These are phyloP conservation scores for Lepus oiostolus DNA, from an alignment of 2,797 vertebrate genomes.

Conservation along the genomic window DNA sequence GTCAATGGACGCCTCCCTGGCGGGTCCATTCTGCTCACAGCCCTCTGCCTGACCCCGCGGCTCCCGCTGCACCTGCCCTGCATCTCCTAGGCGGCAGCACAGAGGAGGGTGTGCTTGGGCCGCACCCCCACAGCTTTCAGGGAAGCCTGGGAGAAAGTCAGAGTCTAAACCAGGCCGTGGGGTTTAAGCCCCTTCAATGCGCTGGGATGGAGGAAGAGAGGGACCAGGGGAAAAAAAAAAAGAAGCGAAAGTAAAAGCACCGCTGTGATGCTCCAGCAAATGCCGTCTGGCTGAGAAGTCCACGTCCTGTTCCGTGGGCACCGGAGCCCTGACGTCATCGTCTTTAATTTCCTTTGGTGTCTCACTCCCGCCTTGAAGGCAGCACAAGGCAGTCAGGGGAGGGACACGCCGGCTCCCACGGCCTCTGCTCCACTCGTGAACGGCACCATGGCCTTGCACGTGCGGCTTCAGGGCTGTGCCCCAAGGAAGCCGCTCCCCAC, in stretches of 20 bases:
- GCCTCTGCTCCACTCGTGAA: conserved; percentile 52
- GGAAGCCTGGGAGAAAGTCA: not conserved
- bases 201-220: not conserved
- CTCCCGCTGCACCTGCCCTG: not conserved
- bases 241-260: too few relatives aligned
- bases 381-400: conserved; percentile 51
- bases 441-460: rapidly evolving
- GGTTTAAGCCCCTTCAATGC: not conserved
- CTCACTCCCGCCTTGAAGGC: conserved; percentile 67
- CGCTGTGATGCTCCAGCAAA: conserved; percentile 18
- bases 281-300: not conserved
- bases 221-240: too few relatives aligned
- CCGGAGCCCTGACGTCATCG: conserved; percentile 56
- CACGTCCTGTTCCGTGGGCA: not conserved
- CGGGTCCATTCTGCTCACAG: too few relatives aligned
- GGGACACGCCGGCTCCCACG: conserved; percentile 23
- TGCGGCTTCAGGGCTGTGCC: not conserved
- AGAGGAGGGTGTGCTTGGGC: not conserved
- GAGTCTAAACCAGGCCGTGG: not conserved
- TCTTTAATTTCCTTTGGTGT: conserved; percentile 63
- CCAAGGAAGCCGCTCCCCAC: not conserved
- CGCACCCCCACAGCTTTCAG: not conserved
- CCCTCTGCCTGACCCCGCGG: not conserved
- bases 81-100: not conserved
- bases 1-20: too few relatives aligned